These are phyloP conservation scores for Typhlichthys subterraneus DNA, from an alignment of 2,797 vertebrate species.

Conservation along the genomic window DNA sequence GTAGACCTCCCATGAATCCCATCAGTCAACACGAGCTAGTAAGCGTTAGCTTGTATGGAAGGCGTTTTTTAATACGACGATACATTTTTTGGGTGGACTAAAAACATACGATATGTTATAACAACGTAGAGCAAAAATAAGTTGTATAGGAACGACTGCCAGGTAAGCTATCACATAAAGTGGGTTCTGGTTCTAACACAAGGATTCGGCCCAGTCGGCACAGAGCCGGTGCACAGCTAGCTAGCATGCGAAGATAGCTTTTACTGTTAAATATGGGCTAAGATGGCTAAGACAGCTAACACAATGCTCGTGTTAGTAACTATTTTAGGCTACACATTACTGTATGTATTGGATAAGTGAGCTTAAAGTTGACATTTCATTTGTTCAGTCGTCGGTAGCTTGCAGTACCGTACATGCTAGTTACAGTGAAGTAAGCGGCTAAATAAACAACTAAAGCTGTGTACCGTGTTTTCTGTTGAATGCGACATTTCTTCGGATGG, in stretches of 20 bases:
- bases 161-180: conserved; percentile 60
- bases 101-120: conserved; percentile 35
- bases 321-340: conserved; percentile 11
- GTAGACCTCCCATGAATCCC: conserved; percentile 20
- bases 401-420: not conserved
- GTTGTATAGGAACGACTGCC: conserved; percentile 25
- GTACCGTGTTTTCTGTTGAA: not conserved
- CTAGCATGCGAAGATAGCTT: conserved; percentile 53
- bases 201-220: conserved; percentile 36
- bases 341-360: no score
- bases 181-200: conserved; percentile 29
- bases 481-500: conserved; percentile 4
- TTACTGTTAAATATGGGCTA: not conserved
- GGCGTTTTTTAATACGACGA: not conserved
- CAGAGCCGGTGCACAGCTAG: conserved; percentile 23
- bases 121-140: conserved; percentile 13
- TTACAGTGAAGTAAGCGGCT: not conserved
- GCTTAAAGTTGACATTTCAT: not conserved
- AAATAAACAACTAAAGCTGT: not conserved
- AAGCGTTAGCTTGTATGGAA: not conserved
- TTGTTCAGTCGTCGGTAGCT: not conserved
- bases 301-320: conserved; percentile 10
- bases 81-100: conserved; percentile 16
- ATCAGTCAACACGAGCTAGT: conserved; percentile 47
- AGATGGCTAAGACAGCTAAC: conserved; percentile 54